These are phyloP conservation scores for Poecile atricapillus DNA, from an alignment of 2,113 vertebrate species.

Conservation along the genomic window DNA sequence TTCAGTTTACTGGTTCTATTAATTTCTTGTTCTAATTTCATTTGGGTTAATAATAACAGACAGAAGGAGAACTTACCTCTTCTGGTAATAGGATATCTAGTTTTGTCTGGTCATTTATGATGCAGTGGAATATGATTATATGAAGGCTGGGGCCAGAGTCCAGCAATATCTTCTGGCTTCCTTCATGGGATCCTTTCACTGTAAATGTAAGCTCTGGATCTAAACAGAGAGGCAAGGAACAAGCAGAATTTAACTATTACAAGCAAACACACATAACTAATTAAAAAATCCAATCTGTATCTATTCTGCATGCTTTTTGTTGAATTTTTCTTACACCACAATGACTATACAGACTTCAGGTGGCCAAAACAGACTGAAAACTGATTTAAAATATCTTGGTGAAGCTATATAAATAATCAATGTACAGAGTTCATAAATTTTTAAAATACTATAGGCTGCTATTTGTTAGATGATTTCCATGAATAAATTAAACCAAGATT, in stretches of 20 bases:
- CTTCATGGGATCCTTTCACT: constrained; percentile 77
- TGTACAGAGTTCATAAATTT: background rate
- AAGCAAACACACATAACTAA: background rate
- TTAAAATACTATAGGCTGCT: rapidly evolving
- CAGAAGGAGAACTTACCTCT: background rate
- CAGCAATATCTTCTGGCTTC: constrained; percentile 50
- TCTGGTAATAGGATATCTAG: constrained; percentile 51
- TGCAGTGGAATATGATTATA: constrained; percentile 71
- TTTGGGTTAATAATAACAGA: background rate
- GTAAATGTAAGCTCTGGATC: constrained; percentile 67
- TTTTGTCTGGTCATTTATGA: constrained; percentile 72
- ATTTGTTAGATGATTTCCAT: background rate
- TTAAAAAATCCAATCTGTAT: background rate
- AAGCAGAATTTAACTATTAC: background rate
- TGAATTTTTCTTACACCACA: background rate
- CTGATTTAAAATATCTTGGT: background rate
- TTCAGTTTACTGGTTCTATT: background rate
- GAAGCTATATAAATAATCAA: background rate
- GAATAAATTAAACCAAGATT: background rate
- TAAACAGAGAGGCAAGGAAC: background rate
- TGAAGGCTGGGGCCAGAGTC: background rate
- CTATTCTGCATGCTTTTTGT: background rate
- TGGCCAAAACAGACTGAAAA: background rate
- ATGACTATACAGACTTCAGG: background rate
- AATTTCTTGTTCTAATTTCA: background rate